Conservation (phyloP, 2,797 vertebrate genomes). For the Sebastes variabilis region DNA sequence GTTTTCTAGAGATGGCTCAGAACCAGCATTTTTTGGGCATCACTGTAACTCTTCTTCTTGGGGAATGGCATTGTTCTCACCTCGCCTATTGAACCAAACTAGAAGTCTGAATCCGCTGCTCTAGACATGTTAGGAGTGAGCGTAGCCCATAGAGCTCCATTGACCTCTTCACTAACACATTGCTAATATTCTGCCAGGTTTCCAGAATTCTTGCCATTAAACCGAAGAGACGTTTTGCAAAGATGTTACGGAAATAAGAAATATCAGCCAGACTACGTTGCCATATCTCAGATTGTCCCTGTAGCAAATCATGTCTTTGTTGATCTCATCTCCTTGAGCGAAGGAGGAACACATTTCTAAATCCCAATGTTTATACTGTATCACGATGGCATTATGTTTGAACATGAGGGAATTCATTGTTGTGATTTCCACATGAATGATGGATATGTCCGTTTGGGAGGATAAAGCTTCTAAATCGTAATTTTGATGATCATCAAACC, state of each 20-base stretch:
- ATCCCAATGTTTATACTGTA: conserved; percentile 24
- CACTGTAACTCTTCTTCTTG: not conserved
- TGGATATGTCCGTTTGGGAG: not conserved
- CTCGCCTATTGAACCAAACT: not conserved
- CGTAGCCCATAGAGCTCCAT: not conserved
- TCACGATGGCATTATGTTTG: conserved; percentile 8
- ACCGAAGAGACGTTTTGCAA: not conserved
- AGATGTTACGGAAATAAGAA: conserved; percentile 7
- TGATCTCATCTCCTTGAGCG: not conserved
- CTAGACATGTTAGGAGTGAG: not conserved
- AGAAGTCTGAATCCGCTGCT: not conserved
- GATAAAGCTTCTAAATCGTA: not conserved
- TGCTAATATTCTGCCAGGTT: conserved; percentile 11
- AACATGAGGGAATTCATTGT: conserved; percentile 5
- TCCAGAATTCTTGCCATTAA: not conserved
- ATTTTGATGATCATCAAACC: conserved; percentile 1
- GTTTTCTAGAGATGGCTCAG: not conserved
- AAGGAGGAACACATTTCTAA: conserved; percentile 17
- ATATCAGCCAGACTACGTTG: conserved; percentile 29
- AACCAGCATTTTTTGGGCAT: not conserved
- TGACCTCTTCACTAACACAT: not conserved
- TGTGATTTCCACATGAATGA: not conserved
- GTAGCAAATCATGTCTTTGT: conserved; percentile 2
- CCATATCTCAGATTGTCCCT: conserved; percentile 21
- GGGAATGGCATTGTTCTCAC: not conserved